Evolutionary conservation across 2,888 invertebrate species (phyloP).

Genomic region (Antheraea assamensis): DNA sequence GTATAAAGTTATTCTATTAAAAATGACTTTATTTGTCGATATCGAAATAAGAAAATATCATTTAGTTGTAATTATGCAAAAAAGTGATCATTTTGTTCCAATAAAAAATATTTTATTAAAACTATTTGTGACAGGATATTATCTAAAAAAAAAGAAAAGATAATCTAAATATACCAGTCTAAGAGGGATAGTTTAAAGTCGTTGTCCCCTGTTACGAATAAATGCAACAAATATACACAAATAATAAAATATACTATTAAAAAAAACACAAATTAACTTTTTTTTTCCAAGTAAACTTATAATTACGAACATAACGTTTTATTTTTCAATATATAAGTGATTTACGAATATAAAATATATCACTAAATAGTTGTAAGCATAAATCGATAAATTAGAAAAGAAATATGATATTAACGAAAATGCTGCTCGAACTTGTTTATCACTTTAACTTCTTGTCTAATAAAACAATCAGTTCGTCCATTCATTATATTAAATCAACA

Average conservation of each 20-base stretch:
- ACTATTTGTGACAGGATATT: slow-evolving; percentile 20
- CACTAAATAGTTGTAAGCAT: not conserved
- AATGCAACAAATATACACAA: slow-evolving; percentile 77
- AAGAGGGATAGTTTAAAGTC: slow-evolving; percentile 34
- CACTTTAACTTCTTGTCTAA: not conserved
- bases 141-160: slow-evolving; percentile 11
- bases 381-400: not conserved
- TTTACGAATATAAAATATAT: not conserved
- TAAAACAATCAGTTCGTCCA: not conserved
- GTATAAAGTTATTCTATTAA: slow-evolving; percentile 14
- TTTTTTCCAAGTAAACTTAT: slow-evolving; percentile 17
- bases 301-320: not conserved
- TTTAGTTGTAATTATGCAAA: not conserved
- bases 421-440: not conserved
- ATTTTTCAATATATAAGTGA: not conserved
- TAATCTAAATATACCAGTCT: slow-evolving; percentile 44
- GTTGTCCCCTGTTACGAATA: slow-evolving; percentile 52
- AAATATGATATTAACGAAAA: not conserved
- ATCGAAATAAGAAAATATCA: slow-evolving; percentile 9
- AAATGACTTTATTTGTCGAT: slow-evolving; percentile 16
- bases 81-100: not conserved
- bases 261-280: slow-evolving; percentile 13
- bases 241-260: slow-evolving; percentile 36
- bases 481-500: slow-evolving; percentile 5
- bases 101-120: not conserved